phyloP scores from a whole-genome alignment of 1,140 invertebrate genomes.

The Idris sp. region DNA sequence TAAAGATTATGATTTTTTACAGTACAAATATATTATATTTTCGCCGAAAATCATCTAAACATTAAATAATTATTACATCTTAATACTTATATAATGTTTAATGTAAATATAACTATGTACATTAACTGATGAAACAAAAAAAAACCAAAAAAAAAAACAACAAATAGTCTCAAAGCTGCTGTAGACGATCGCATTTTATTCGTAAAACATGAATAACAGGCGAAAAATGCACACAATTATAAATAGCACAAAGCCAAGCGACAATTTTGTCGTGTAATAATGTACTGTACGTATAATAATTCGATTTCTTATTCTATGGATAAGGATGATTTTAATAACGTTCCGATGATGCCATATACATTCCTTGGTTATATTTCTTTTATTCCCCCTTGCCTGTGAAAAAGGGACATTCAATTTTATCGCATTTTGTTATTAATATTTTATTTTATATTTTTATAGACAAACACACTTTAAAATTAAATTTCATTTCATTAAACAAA shows the following conservation, averaged over 20 bases:
- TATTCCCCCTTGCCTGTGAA: conserved; percentile 1
- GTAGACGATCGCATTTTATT: conserved; percentile 68
- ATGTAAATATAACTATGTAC: too few species aligned
- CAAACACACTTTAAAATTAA: conserved; percentile 4
- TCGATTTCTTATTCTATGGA: conserved; percentile 37
- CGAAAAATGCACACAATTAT: conserved; percentile 75
- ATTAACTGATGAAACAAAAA: too few species aligned
- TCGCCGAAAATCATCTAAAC: too few species aligned
- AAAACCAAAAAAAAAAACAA: too few species aligned
- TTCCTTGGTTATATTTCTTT: conserved; percentile 15
- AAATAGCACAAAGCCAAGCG: conserved; percentile 77
- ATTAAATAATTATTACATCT: too few species aligned
- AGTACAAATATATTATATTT: too few species aligned
- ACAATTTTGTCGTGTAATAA: conserved; percentile 65
- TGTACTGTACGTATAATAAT: conserved; percentile 68
- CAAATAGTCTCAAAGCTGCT: conserved; percentile 48
- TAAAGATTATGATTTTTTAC: too few species aligned
- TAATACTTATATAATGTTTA: too few species aligned
- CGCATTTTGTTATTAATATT: neutral
- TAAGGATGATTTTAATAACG: conserved; percentile 26
- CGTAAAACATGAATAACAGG: conserved; percentile 68
- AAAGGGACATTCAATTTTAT: neutral
- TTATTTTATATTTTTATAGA: conserved; percentile 39
- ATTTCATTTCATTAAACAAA: neutral
- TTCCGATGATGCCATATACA: conserved; percentile 24